phyloP scores from a whole-genome alignment of 1,140 invertebrate genomes.

The Monochamus saltuarius region DNA sequence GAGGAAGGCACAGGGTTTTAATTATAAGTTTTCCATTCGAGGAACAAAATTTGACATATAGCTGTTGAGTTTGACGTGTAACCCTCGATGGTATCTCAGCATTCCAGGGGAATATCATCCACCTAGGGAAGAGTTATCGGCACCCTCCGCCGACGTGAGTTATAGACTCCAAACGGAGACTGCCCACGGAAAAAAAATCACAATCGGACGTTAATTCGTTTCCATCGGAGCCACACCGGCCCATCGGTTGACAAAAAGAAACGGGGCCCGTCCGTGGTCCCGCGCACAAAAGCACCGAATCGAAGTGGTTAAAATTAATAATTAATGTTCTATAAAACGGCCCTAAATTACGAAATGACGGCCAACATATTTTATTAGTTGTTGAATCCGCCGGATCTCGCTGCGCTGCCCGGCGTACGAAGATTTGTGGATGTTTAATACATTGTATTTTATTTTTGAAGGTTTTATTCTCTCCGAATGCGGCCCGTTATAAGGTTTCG shows the following conservation, averaged over 20 bases:
- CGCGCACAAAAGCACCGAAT: slow-evolving; percentile 29
- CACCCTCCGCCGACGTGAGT: slow-evolving; percentile 15
- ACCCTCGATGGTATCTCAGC: too few relatives aligned
- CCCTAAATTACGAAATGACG: slow-evolving; percentile 35
- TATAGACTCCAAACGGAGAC: slow-evolving; percentile 18
- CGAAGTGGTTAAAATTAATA: slow-evolving; percentile 39
- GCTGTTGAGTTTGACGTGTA: too few relatives aligned
- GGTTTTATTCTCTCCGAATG: slow-evolving; percentile 29
- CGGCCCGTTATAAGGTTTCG: too few relatives aligned
- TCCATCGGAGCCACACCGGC: neutral
- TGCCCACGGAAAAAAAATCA: slow-evolving; percentile 9
- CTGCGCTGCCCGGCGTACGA: slow-evolving; percentile 19
- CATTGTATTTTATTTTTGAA: slow-evolving; percentile 41
- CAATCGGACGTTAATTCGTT: slow-evolving; percentile 18
- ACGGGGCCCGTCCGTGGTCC: slow-evolving; percentile 24
- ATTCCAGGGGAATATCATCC: too few relatives aligned
- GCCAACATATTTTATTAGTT: slow-evolving; percentile 41
- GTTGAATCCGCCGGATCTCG: slow-evolving; percentile 32
- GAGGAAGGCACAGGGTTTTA: too few relatives aligned
- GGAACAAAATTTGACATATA: too few relatives aligned
- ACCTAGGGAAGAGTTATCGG: slow-evolving; percentile 8
- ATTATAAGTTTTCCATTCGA: too few relatives aligned
- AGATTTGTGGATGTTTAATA: slow-evolving; percentile 42
- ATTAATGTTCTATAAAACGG: slow-evolving; percentile 40
- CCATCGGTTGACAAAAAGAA: slow-evolving; percentile 25